Percentiles rank a stretch among this genome's conserved stretches.
These are phyloP conservation scores for Mugil cephalus DNA, from an alignment of 2,113 vertebrate species.

Conservation along the genomic window DNA sequence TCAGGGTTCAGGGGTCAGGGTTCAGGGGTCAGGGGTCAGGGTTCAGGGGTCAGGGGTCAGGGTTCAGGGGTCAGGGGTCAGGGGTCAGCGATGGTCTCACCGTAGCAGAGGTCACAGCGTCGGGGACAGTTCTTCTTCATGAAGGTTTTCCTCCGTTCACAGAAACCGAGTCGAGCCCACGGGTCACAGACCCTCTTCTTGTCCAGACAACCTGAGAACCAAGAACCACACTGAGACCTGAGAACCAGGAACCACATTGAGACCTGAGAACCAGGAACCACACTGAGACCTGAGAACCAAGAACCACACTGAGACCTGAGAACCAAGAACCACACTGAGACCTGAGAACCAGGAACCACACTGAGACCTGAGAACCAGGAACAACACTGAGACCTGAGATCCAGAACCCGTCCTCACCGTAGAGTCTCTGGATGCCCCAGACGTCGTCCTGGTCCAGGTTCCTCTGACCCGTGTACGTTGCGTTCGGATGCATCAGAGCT, in stretches of 20 bases:
- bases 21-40: too few relatives aligned
- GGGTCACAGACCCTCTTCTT: constrained; percentile 84
- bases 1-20: too few relatives aligned
- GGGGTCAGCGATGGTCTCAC: constrained; percentile 71
- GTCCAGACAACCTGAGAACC: constrained; percentile 81
- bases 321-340: not conserved
- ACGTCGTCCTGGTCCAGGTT: constrained; percentile 85
- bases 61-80: not conserved
- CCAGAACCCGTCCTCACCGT: constrained; percentile 81
- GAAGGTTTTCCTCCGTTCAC: constrained; percentile 79
- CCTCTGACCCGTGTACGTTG: constrained; percentile 86
- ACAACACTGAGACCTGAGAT: too few relatives aligned
- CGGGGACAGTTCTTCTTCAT: constrained; percentile 86
- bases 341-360: constrained; percentile 61
- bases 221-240: constrained; percentile 66
- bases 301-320: constrained; percentile 67
- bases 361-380: constrained; percentile 65
- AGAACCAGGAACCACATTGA: not conserved
- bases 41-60: too few relatives aligned
- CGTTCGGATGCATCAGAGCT: constrained; percentile 89
- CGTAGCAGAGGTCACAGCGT: constrained; percentile 84
- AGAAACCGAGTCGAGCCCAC: constrained; percentile 85
- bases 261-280: constrained; percentile 62
- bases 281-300: constrained; percentile 65
- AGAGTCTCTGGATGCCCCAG: constrained; percentile 87